phyloP scores from a whole-genome alignment of 2,888 invertebrate genomes.

The Mythimna albipuncta region DNA sequence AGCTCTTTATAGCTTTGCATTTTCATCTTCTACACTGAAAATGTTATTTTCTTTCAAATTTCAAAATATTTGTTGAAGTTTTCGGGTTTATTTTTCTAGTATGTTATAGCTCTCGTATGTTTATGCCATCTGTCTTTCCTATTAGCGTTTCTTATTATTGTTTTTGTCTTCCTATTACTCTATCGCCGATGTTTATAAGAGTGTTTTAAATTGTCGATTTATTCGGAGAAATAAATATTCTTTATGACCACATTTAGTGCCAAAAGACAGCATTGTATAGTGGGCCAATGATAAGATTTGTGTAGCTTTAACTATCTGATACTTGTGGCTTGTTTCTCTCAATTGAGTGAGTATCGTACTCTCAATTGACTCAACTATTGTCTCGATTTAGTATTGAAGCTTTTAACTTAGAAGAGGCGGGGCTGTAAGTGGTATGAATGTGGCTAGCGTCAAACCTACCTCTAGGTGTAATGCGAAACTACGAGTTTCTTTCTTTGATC shows the following conservation, averaged over 20 bases:
- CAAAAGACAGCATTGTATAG: constrained; percentile 6
- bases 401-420: constrained; percentile 46
- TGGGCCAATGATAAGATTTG: constrained; percentile 27
- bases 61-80: constrained; percentile 10
- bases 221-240: constrained; percentile 8
- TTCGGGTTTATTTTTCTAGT: not conserved
- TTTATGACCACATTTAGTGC: constrained; percentile 12
- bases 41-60: constrained; percentile 25
- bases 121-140: not conserved
- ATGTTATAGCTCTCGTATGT: not conserved
- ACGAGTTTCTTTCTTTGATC: not conserved
- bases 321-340: constrained; percentile 42
- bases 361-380: constrained; percentile 55
- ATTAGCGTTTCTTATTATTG: not conserved
- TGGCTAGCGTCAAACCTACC: constrained; percentile 18
- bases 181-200: constrained; percentile 1
- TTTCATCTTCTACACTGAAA: constrained; percentile 22
- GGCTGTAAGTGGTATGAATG: constrained; percentile 37
- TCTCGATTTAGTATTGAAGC: constrained; percentile 53
- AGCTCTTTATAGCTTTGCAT: constrained; percentile 24
- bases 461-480: constrained; percentile 1
- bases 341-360: constrained; percentile 44
- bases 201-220: not conserved
- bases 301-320: constrained; percentile 34
- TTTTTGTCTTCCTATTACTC: not conserved